phyloP scores from a whole-genome alignment of 2,797 vertebrate genomes.

The Hybognathus amarus region DNA sequence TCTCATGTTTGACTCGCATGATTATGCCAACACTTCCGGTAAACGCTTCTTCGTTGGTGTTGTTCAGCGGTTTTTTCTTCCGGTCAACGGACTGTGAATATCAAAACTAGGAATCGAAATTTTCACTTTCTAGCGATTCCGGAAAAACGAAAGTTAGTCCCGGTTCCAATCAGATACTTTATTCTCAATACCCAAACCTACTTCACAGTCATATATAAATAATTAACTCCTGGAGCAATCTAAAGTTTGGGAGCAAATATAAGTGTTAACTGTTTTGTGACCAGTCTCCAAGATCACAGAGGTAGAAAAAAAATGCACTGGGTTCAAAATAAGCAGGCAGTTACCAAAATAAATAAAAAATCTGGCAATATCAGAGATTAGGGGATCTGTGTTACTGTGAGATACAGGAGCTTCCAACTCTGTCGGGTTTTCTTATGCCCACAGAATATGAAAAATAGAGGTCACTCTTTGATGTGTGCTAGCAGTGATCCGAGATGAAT shows the following conservation, averaged over 20 bases:
- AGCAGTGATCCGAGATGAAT: slow-evolving; percentile 30
- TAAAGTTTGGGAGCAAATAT: slow-evolving; percentile 31
- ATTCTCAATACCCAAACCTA: too few species aligned
- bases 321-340: slow-evolving; percentile 25
- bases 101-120: too few species aligned
- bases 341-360: neutral
- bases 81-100: too few species aligned
- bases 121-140: too few species aligned
- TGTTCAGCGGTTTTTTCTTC: too few species aligned
- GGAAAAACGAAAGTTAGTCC: too few species aligned
- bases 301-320: neutral
- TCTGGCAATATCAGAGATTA: slow-evolving; percentile 36
- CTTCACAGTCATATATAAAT: slow-evolving; percentile 46
- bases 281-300: slow-evolving; percentile 25
- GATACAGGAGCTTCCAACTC: slow-evolving; percentile 45
- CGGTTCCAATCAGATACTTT: too few species aligned
- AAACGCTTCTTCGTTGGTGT: too few species aligned
- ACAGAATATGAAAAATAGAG: slow-evolving; percentile 39
- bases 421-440: slow-evolving; percentile 29
- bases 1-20: too few species aligned
- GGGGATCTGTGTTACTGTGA: slow-evolving; percentile 42
- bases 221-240: slow-evolving; percentile 34
- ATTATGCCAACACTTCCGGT: too few species aligned
- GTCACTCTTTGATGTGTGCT: slow-evolving; percentile 49
- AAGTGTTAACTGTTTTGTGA: slow-evolving; percentile 34